These are phyloP conservation scores for Mionectes macconnelli DNA, from an alignment of 2,113 vertebrate genomes.

Conservation along the genomic window DNA sequence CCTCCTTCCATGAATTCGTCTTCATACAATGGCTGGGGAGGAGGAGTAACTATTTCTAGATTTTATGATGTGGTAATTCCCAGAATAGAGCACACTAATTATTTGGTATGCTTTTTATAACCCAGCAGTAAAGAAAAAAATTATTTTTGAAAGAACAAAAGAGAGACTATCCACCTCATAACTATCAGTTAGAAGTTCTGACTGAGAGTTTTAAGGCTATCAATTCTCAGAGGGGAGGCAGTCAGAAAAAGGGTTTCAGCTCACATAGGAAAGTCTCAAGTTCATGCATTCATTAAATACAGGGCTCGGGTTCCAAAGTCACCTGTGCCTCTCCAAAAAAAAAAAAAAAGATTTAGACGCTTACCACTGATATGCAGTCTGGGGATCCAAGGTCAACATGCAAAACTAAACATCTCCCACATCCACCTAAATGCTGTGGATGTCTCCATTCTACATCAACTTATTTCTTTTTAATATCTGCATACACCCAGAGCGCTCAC, in stretches of 20 bases:
- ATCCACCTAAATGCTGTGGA: neutral
- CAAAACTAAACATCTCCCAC: neutral
- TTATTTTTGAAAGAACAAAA: neutral
- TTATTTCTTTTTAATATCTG: neutral
- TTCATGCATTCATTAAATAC: neutral
- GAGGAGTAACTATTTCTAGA: neutral
- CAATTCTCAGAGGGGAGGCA: neutral
- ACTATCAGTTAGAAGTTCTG: neutral
- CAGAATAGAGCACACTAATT: neutral
- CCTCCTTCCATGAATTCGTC: conserved; percentile 4
- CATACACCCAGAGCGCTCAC: neutral
- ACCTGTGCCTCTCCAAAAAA: neutral
- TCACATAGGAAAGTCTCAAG: rapidly evolving
- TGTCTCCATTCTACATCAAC: neutral
- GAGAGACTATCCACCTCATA: neutral
- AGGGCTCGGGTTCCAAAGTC: neutral
- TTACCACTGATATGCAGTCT: neutral
- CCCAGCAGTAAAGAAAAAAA: neutral
- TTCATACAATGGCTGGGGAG: neutral
- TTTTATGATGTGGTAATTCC: neutral
- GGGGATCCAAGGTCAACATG: rapidly evolving
- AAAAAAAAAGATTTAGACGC: neutral
- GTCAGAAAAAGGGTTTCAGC: neutral
- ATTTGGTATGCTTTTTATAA: neutral
- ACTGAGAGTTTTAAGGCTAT: neutral